phyloP scores from a whole-genome alignment of 2,888 invertebrate species.

The Chydorus sphaericus region DNA sequence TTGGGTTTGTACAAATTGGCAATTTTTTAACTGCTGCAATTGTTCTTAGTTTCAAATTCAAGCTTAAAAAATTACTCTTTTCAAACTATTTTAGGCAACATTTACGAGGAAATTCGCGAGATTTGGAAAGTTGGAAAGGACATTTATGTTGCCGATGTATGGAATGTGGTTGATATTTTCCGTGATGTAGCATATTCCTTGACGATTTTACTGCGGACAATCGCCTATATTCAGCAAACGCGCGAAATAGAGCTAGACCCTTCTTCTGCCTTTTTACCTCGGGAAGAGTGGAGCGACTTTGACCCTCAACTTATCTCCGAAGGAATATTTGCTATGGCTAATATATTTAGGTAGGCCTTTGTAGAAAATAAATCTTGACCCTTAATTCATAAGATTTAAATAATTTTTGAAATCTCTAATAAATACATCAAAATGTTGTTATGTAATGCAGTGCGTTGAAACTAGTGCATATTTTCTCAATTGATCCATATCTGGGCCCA shows the following conservation, averaged over 20 bases:
- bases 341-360: conserved; percentile 67
- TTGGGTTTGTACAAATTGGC: too few relatives aligned
- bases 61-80: neutral
- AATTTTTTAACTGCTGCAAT: too few relatives aligned
- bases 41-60: conserved; percentile 52
- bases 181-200: conserved; percentile 71
- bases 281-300: conserved; percentile 80
- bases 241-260: conserved; percentile 52
- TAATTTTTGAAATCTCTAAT: too few relatives aligned
- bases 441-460: conserved; percentile 59
- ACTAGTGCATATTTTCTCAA: conserved; percentile 78
- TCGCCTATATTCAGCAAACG: conserved; percentile 59
- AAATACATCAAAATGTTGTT: neutral
- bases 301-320: conserved; percentile 88
- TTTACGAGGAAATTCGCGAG: conserved; percentile 84
- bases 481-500: conserved; percentile 83
- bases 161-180: conserved; percentile 93
- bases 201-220: conserved; percentile 48
- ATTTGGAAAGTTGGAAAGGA: conserved; percentile 74
- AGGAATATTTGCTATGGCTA: conserved; percentile 85
- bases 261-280: conserved; percentile 52
- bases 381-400: neutral
- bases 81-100: conserved; percentile 60
- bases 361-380: neutral
- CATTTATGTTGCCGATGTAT: conserved; percentile 77